Conservation (phyloP, 2,113 vertebrate genomes). For the Prunella himalayana region DNA sequence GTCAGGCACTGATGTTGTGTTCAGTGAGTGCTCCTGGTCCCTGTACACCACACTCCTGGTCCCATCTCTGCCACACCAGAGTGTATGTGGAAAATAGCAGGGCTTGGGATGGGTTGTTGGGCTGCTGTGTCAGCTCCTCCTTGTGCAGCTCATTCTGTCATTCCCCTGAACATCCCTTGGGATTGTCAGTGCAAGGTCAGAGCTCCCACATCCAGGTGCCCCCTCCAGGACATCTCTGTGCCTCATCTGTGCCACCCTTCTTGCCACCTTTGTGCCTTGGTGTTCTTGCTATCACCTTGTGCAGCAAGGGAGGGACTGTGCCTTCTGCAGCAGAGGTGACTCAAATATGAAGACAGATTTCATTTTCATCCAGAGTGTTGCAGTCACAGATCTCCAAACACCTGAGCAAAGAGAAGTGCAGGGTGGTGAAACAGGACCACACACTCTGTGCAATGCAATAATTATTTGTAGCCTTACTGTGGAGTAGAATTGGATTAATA, state of each 20-base stretch:
- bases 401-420: background rate
- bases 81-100: rapidly evolving
- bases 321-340: background rate
- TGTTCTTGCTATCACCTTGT: rapidly evolving
- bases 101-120: rapidly evolving
- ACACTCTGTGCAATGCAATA: background rate
- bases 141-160: background rate
- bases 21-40: background rate
- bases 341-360: rapidly evolving
- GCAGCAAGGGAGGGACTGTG: too few species aligned
- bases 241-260: background rate
- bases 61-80: background rate
- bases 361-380: background rate
- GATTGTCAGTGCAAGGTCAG: rapidly evolving
- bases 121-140: background rate
- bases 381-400: background rate
- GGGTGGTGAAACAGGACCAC: background rate
- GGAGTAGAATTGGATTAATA: background rate
- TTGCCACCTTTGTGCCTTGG: rapidly evolving
- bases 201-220: rapidly evolving
- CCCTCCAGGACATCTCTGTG: rapidly evolving
- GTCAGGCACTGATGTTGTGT: background rate
- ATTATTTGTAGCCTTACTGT: background rate
- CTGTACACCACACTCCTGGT: rapidly evolving
- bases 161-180: background rate